These are phyloP conservation scores for Sebastiscus tertius DNA, from an alignment of 2,797 vertebrate species.

Conservation along the genomic window DNA sequence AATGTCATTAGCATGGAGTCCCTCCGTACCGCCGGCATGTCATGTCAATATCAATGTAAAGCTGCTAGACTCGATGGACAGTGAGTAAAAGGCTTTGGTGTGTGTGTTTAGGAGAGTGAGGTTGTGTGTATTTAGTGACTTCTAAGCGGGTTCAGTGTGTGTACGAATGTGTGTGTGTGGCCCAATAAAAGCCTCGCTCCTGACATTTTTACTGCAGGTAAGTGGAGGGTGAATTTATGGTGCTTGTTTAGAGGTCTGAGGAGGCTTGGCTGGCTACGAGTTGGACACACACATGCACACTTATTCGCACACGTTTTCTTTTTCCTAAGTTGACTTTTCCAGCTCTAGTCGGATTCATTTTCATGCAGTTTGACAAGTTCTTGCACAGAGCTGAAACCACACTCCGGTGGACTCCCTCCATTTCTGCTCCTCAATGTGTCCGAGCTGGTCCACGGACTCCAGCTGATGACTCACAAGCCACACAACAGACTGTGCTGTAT, in stretches of 20 bases:
- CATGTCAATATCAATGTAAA: slow-evolving; percentile 64
- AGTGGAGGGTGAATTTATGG: slow-evolving; percentile 76
- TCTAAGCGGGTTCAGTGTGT: neutral
- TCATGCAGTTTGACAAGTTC: slow-evolving; percentile 31
- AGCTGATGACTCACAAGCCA: neutral
- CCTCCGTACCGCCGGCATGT: slow-evolving; percentile 29
- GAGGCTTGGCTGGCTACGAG: slow-evolving; percentile 45
- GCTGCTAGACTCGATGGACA: slow-evolving; percentile 4
- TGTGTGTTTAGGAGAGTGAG: slow-evolving; percentile 57
- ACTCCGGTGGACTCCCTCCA: neutral
- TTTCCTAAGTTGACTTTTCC: slow-evolving; percentile 36
- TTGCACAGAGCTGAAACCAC: slow-evolving; percentile 13
- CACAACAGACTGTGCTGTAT: neutral
- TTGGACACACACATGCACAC: slow-evolving; percentile 41
- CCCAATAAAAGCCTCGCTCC: slow-evolving; percentile 70
- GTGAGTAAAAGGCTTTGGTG: slow-evolving; percentile 22
- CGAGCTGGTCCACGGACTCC: neutral
- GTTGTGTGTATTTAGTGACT: neutral
- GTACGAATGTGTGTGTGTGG: slow-evolving; percentile 40
- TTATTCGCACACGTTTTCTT: neutral
- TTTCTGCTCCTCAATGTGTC: neutral
- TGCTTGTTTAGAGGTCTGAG: slow-evolving; percentile 72
- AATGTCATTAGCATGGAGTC: slow-evolving; percentile 62
- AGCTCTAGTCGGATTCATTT: slow-evolving; percentile 26
- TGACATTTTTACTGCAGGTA: slow-evolving; percentile 82